phyloP scores from a whole-genome alignment of 2,113 vertebrate genomes.

The Macquaria australasica region DNA sequence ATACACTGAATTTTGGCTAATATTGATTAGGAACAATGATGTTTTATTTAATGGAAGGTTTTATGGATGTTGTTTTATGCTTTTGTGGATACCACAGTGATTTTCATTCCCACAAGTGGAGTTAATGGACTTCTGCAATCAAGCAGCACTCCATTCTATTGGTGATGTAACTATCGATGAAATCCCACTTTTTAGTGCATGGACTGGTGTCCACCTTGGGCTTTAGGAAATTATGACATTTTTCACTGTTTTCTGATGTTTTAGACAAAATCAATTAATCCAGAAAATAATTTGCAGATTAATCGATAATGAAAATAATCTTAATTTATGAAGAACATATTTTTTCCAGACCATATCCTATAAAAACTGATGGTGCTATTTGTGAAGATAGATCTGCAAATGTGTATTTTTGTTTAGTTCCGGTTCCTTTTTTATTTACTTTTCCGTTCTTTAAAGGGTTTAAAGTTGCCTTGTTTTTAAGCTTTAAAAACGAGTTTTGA shows the following conservation, averaged over 20 bases:
- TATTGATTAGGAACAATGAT: conserved; percentile 13
- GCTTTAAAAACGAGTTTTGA: too few species aligned
- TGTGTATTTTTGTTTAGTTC: too few species aligned
- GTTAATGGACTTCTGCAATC: conserved; percentile 55
- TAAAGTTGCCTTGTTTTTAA: too few species aligned
- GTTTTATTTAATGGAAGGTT: conserved; percentile 1
- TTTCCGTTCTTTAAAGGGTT: too few species aligned
- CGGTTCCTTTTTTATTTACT: too few species aligned
- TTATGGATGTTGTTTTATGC: conserved; percentile 24
- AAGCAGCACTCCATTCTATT: neutral
- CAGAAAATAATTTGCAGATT: too few species aligned
- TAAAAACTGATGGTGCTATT: neutral
- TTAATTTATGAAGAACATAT: too few species aligned
- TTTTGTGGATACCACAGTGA: conserved; percentile 19
- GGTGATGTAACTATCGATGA: neutral
- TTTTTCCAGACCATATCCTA: neutral
- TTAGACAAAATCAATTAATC: too few species aligned
- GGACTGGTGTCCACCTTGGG: neutral
- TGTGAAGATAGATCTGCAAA: too few species aligned
- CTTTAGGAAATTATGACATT: too few species aligned
- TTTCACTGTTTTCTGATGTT: too few species aligned
- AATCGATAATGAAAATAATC: too few species aligned
- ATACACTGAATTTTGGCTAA: neutral
- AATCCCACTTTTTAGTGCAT: neutral
- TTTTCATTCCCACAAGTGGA: conserved; percentile 21